These are phyloP conservation scores for Drosophila limbata DNA, from an alignment of 2,888 invertebrate genomes.

Conservation along the genomic window DNA sequence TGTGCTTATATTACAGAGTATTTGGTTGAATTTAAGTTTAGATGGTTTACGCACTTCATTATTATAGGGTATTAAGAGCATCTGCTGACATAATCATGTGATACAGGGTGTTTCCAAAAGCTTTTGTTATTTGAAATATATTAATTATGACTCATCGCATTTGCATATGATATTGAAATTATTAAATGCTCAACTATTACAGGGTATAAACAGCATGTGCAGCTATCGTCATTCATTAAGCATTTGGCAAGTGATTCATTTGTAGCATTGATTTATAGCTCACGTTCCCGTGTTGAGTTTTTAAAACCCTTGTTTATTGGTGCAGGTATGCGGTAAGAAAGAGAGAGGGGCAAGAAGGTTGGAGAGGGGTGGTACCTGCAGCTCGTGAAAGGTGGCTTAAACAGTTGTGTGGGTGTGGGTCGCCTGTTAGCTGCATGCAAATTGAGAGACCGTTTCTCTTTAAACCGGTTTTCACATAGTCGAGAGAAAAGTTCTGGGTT, in stretches of 20 bases:
- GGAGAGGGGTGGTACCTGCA: conserved; percentile 4
- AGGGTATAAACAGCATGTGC: conserved; percentile 21
- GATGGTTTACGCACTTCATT: not conserved
- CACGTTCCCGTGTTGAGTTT: conserved; percentile 52
- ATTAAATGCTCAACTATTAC: not conserved
- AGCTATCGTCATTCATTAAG: conserved; percentile 64
- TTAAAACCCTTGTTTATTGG: conserved; percentile 10
- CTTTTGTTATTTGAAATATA: not conserved
- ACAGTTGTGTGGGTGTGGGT: conserved; percentile 37
- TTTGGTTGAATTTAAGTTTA: not conserved
- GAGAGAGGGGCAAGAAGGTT: not conserved
- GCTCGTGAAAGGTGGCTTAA: conserved; percentile 38
- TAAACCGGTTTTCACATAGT: conserved; percentile 41
- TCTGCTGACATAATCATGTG: not conserved
- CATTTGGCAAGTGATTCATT: conserved; percentile 69
- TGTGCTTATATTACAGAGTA: not conserved
- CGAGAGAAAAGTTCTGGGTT: conserved; percentile 23
- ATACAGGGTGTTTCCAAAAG: not conserved
- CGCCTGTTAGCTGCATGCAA: conserved; percentile 64
- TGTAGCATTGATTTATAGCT: conserved; percentile 66
- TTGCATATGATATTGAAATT: not conserved
- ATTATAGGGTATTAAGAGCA: conserved; percentile 1
- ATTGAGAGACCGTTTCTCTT: conserved; percentile 36
- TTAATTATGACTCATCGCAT: not conserved
- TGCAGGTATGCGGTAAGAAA: not conserved